phyloP scores from a whole-genome alignment of 1,140 invertebrate genomes.

The Drosophila cardini region DNA sequence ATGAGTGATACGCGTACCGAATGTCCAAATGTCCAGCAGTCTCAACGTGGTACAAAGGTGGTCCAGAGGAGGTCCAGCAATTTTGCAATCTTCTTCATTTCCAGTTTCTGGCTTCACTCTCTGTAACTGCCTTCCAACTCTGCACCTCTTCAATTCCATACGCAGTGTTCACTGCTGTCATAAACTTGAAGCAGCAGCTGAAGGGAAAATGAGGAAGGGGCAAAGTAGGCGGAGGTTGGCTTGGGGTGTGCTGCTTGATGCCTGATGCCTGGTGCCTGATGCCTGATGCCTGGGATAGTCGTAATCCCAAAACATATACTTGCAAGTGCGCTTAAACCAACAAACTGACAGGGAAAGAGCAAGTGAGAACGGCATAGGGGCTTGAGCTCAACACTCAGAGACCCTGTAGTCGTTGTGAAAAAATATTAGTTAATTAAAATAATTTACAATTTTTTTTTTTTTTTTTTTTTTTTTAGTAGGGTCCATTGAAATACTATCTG shows the following conservation, averaged over 20 bases:
- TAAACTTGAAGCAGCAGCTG: slow-evolving; percentile 17
- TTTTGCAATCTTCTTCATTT: slow-evolving; percentile 17
- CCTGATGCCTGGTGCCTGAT: neutral
- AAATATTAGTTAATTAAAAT: no score
- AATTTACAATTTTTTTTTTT: no score
- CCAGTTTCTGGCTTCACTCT: no score
- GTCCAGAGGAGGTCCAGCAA: slow-evolving; percentile 29
- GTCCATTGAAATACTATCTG: no score
- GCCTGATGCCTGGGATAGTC: slow-evolving; percentile 30
- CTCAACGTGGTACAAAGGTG: no score
- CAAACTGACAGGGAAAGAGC: slow-evolving; percentile 28
- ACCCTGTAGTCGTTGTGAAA: neutral
- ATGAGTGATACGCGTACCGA: slow-evolving; percentile 44
- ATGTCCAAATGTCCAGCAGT: slow-evolving; percentile 4
- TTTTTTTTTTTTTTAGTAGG: no score
- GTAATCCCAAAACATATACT: slow-evolving; percentile 77
- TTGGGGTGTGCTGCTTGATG: neutral
- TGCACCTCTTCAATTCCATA: slow-evolving; percentile 24
- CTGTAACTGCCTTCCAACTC: neutral
- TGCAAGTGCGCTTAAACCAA: slow-evolving; percentile 61
- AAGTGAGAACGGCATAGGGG: neutral
- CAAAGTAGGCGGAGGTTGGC: neutral
- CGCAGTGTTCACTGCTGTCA: slow-evolving; percentile 37
- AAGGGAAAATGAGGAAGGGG: no score
- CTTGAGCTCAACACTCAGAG: neutral